Percentiles rank a stretch among this genome's conserved stretches.
Conservation (phyloP, 2,888 invertebrate genomes). For the Polydrusus tereticollis region DNA sequence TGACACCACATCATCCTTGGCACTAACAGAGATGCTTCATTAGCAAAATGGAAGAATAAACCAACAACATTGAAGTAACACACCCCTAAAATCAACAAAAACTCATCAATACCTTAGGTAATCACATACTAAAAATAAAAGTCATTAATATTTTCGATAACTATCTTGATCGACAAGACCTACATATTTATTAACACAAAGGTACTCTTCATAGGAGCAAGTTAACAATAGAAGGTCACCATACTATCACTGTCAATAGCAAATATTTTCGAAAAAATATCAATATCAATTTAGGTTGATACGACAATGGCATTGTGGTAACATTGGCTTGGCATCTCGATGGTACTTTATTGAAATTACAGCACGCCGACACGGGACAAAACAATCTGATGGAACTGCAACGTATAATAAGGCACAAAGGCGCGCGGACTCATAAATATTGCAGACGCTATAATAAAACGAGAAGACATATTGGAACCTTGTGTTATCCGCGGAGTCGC, state of each 20-base stretch:
- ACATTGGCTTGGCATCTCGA: slow-evolving; percentile 8
- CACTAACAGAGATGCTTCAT: too few species aligned
- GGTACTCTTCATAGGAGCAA: neutral
- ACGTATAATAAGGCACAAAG: slow-evolving; percentile 41
- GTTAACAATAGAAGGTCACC: neutral
- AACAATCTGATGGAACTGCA: slow-evolving; percentile 40
- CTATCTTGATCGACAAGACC: neutral
- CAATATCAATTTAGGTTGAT: slow-evolving; percentile 3
- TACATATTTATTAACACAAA: neutral
- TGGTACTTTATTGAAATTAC: slow-evolving; percentile 42
- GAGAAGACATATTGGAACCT: slow-evolving; percentile 48
- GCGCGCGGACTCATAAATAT: slow-evolving; percentile 40
- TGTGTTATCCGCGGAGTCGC: slow-evolving; percentile 40
- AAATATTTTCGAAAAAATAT: neutral
- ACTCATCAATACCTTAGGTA: neutral
- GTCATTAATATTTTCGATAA: neutral
- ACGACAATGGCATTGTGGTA: neutral
- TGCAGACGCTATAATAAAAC: slow-evolving; percentile 44
- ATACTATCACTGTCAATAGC: neutral
- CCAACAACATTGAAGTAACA: neutral
- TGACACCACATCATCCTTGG: neutral
- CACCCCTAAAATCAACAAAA: neutral
- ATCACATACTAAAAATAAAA: neutral
- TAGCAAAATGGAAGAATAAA: neutral
- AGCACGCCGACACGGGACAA: slow-evolving; percentile 27